Conservation (phyloP, 2,113 vertebrate species). For the Genyomyrus donnyi region DNA sequence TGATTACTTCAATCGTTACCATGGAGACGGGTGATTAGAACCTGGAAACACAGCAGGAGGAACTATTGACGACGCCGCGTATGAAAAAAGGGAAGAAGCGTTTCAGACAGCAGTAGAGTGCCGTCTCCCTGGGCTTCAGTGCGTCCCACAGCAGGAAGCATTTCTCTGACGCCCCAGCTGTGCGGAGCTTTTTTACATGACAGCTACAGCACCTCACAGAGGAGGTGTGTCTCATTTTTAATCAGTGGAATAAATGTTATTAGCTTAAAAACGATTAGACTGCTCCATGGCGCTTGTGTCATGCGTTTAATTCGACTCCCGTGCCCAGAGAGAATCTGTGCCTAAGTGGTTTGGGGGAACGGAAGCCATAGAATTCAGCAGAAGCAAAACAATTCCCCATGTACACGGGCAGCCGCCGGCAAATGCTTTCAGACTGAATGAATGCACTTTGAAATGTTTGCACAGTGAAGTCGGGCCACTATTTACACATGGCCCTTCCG, state of each 20-base stretch:
- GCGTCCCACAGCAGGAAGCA: neutral
- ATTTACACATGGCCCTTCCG: neutral
- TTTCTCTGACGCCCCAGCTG: neutral
- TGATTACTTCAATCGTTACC: neutral
- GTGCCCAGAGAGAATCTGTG: neutral
- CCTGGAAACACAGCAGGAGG: neutral
- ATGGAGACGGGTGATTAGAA: constrained; percentile 11
- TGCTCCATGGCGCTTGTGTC: neutral
- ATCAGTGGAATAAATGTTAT: neutral
- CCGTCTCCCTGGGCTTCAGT: neutral
- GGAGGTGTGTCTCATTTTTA: neutral
- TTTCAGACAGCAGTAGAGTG: neutral
- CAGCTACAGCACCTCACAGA: neutral
- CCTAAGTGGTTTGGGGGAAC: neutral
- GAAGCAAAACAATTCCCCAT: neutral
- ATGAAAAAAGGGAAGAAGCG: neutral
- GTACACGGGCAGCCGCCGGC: neutral
- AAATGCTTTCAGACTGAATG: neutral
- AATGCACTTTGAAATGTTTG: constrained; percentile 5
- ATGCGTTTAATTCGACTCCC: neutral
- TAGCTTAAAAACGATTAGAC: neutral
- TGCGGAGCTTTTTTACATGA: neutral
- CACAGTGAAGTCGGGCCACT: neutral
- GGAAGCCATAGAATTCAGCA: neutral
- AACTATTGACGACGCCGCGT: neutral